Conservation (phyloP, 2,888 invertebrate genomes). For the Blastobasis adustella region DNA sequence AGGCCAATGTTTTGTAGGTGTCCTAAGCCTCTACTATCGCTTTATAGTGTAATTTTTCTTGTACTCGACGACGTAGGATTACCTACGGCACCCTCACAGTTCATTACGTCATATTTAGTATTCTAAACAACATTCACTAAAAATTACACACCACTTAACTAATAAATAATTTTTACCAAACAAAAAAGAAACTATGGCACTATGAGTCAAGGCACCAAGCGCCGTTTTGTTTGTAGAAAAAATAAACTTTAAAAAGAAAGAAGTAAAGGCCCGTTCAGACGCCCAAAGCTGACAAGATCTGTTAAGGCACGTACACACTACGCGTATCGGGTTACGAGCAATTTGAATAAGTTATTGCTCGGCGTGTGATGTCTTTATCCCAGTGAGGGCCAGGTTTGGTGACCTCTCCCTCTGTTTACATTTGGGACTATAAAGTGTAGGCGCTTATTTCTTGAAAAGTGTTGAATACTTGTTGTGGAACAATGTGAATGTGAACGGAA, state of each 20-base stretch:
- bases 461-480: no score
- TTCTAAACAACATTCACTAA: no score
- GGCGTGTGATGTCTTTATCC: constrained; percentile 60
- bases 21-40: no score
- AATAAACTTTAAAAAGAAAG: constrained; percentile 2
- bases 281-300: constrained; percentile 17
- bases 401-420: background rate
- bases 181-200: background rate
- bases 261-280: constrained; percentile 2
- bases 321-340: constrained; percentile 50
- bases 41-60: no score
- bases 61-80: no score
- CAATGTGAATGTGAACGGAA: no score
- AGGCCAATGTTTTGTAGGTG: no score
- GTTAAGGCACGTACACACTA: constrained; percentile 46
- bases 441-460: no score
- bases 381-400: constrained; percentile 12
- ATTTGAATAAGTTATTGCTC: constrained; percentile 61
- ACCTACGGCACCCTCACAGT: no score
- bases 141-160: background rate
- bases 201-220: constrained; percentile 7
- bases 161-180: constrained; percentile 4
- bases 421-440: no score
- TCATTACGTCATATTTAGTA: no score
- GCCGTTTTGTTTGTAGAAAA: constrained; percentile 1